A percentile compares a stretch with the other conserved stretches of the same genome.
Conservation (phyloP, 2,888 invertebrate species). For the Aphrophora alni region DNA sequence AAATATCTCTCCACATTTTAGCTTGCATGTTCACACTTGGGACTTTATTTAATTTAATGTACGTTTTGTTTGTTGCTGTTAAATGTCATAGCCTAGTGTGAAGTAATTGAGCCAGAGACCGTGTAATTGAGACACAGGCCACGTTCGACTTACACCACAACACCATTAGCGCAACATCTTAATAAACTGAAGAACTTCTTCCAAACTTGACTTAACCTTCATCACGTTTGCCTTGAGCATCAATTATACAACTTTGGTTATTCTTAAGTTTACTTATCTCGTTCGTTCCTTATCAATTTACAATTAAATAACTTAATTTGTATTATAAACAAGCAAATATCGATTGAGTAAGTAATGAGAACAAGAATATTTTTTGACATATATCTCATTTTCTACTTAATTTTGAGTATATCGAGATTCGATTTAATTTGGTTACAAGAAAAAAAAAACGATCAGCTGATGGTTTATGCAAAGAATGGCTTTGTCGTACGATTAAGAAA, state of each 20-base stretch:
- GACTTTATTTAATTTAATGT: background rate
- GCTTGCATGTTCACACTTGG: background rate
- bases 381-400: too few relatives aligned
- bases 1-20: background rate
- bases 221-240: background rate
- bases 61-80: background rate
- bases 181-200: background rate
- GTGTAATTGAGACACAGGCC: background rate
- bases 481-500: too few relatives aligned
- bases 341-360: too few relatives aligned
- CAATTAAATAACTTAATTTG: background rate
- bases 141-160: background rate
- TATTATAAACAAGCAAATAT: background rate
- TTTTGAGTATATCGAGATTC: too few relatives aligned
- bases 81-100: too few relatives aligned
- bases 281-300: background rate
- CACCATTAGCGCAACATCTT: background rate
- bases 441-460: too few relatives aligned
- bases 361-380: too few relatives aligned
- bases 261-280: background rate
- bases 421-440: too few relatives aligned
- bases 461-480: too few relatives aligned
- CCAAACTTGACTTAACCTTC: background rate
- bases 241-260: background rate
- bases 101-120: background rate